Percentiles rank a stretch among this genome's conserved stretches.
phyloP scores from a whole-genome alignment of 2,797 vertebrate genomes.

The Hippopotamyrus pictus region DNA sequence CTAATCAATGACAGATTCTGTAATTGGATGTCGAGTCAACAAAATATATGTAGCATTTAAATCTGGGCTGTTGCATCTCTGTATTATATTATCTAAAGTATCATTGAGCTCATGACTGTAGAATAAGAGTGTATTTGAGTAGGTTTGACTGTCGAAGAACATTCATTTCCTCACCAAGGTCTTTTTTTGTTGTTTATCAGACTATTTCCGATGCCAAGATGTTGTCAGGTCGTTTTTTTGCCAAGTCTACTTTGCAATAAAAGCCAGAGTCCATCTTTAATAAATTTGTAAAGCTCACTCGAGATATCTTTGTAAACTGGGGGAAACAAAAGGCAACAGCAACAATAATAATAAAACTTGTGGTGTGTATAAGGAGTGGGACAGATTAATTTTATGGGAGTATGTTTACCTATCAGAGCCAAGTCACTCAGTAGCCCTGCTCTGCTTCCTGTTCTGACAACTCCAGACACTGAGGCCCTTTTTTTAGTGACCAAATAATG shows the following conservation, averaged over 20 bases:
- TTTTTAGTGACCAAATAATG: slow-evolving; percentile 36
- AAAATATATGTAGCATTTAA: not conserved
- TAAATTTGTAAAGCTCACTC: not conserved
- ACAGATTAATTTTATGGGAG: not conserved
- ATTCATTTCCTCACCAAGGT: not conserved
- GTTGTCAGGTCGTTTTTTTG: not conserved
- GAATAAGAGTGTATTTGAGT: not conserved
- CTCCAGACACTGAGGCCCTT: slow-evolving; percentile 27
- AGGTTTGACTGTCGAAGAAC: not conserved
- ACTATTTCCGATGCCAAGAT: not conserved
- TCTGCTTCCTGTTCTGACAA: slow-evolving; percentile 36
- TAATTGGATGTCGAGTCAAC: not conserved
- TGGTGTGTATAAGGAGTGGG: not conserved
- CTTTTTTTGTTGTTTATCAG: not conserved
- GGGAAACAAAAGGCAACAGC: not conserved
- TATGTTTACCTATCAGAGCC: not conserved
- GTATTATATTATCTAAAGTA: not conserved
- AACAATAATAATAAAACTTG: not conserved
- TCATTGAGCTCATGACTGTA: not conserved
- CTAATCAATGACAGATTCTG: not conserved
- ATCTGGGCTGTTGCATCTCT: not conserved
- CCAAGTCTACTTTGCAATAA: not conserved
- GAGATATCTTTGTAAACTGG: not conserved
- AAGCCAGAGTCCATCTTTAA: not conserved
- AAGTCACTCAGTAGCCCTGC: slow-evolving; percentile 4